These are phyloP conservation scores for Drymonia ruficornis DNA, from an alignment of 2,888 invertebrate genomes.

Conservation along the genomic window DNA sequence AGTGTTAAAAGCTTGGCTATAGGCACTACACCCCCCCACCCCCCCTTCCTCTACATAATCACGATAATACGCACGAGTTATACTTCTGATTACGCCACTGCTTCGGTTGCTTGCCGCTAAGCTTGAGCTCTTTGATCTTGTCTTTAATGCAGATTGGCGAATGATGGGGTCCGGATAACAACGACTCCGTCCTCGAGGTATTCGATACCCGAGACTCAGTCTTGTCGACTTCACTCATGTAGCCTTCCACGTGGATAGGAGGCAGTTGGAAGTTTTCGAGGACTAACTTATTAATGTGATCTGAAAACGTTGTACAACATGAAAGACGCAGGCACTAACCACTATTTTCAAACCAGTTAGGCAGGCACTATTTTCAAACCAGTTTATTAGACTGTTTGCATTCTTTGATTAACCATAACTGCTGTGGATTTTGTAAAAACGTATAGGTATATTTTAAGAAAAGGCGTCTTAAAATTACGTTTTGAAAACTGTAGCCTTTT, in stretches of 20 bases:
- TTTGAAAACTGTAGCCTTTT: too few species aligned
- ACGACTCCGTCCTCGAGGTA: conserved; percentile 11
- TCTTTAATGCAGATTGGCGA: conserved; percentile 63
- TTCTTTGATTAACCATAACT: too few species aligned
- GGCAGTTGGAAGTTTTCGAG: conserved; percentile 52
- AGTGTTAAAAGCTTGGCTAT: too few species aligned
- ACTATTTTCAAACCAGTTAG: too few species aligned
- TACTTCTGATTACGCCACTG: conserved; percentile 26
- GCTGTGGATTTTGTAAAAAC: too few species aligned
- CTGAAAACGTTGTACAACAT: not conserved
- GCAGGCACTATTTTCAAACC: too few species aligned
- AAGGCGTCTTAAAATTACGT: too few species aligned
- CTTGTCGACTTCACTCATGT: conserved; percentile 32
- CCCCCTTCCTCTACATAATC: too few species aligned
- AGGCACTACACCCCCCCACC: too few species aligned
- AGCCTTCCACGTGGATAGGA: conserved; percentile 60
- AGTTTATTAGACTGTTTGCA: too few species aligned
- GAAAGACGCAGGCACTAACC: too few species aligned
- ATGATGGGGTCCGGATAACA: conserved; percentile 10
- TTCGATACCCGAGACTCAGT: conserved; percentile 12
- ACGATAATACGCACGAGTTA: conserved; percentile 39
- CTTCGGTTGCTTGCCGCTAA: conserved; percentile 32
- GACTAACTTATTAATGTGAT: conserved; percentile 8
- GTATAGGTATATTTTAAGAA: too few species aligned
- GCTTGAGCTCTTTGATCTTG: conserved; percentile 67